Evolutionary conservation across 2,113 vertebrate genomes (phyloP).

Genomic region (Acrocephalus arundinaceus): DNA sequence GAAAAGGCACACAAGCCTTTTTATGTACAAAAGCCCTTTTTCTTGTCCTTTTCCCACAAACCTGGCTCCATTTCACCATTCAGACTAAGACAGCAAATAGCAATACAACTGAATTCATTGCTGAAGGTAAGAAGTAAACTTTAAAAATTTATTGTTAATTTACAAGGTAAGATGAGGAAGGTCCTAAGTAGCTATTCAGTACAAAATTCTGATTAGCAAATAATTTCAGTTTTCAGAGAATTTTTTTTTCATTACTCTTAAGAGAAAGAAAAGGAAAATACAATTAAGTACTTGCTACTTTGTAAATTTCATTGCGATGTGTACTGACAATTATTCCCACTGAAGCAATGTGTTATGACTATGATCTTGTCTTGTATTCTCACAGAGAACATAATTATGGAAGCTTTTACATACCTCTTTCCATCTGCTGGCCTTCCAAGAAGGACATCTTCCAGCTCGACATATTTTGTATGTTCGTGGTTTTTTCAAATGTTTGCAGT

Average conservation of each 20-base stretch:
- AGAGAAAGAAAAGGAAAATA: not conserved
- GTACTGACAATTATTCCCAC: not conserved
- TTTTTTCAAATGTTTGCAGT: slow-evolving; percentile 80
- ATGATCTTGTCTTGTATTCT: not conserved
- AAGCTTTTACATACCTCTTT: slow-evolving; percentile 78
- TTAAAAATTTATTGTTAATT: not conserved
- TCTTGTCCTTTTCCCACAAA: not conserved
- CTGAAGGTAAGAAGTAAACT: not conserved
- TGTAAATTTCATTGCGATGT: accelerated
- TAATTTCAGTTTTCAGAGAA: not conserved
- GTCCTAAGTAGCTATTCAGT: not conserved
- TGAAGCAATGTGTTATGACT: not conserved
- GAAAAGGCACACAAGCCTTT: not conserved
- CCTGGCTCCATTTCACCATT: not conserved
- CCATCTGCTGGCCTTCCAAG: slow-evolving; percentile 90
- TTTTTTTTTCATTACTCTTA: not conserved
- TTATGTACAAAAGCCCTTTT: not conserved
- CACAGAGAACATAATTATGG: not conserved
- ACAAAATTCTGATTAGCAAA: not conserved
- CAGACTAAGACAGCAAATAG: not conserved
- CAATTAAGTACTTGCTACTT: not conserved
- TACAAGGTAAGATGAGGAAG: not conserved
- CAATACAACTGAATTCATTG: not conserved
- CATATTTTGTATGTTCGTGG: slow-evolving; percentile 85
- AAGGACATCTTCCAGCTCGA: slow-evolving; percentile 82